Evolutionary conservation across 1,140 invertebrate genomes (phyloP), one percentile per base, ranked within the genome.

Genomic region (Tribolium castaneum): DNA sequence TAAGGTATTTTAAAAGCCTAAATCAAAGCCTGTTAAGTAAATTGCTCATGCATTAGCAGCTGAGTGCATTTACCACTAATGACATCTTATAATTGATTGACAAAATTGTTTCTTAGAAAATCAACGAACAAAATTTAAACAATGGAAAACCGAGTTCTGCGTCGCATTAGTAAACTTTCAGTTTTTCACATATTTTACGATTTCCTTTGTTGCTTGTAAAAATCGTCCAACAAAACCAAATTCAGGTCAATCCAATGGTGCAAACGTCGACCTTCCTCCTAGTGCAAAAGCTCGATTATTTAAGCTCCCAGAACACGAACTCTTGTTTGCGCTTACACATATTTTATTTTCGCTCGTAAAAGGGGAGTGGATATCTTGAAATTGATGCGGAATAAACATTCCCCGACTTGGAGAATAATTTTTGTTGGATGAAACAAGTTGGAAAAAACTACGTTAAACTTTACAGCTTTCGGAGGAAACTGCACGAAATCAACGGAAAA

Each of bases 321-420:
- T 12, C 30, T 25, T 59, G 54, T 59, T 59, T 59, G 54, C 54
- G 54, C 54, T 59, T 59, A 59, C 54, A 59, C 14, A 35, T 66
- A 66, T 66, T 66, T 66, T 66, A 66, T 66, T 66, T 66, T 66
- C 59, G 30, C 59, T 66, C 59, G 59, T 66, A 66, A 66, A 66
- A 35, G 3, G 59, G 30, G 59, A 66, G 59, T 66, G 59, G 59
- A 19, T 45, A 45, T 45, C 39, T 45, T 9, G 39, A 45, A 45
- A 45, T 45, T 45, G 39, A 45, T 45, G 39, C 39, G 39, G 39
- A 45, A 52, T 52, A 52, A 52, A 52, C 51, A 52, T 52, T 45
- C 39, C 39, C 39, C 5, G n/a, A 45, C 39, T 45, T 45, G 39
- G 39, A 3, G 39, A 45, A 45, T 45, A 45, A 45, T 45, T 45